Percentiles rank a stretch among this genome's conserved stretches.
phyloP scores from a whole-genome alignment of 2,888 invertebrate genomes.

The Brachypalpus laphriformis region DNA sequence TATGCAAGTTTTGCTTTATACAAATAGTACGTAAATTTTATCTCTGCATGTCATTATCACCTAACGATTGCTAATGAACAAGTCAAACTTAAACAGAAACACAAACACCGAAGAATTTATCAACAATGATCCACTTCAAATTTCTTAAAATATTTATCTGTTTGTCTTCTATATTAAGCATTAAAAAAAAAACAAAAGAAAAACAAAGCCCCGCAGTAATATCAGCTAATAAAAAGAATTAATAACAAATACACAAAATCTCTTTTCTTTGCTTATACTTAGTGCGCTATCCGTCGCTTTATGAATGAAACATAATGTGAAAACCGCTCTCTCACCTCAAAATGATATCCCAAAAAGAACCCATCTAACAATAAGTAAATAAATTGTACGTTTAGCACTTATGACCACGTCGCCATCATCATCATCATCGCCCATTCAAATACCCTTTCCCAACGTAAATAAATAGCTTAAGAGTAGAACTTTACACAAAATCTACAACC shows the following conservation, averaged over 20 bases:
- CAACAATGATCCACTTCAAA: conserved; percentile 35
- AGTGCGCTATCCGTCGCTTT: conserved; percentile 13
- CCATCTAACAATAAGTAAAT: conserved; percentile 36
- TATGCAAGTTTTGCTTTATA: conserved; percentile 1
- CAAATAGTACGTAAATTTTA: conserved; percentile 15
- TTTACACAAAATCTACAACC: conserved; percentile 53
- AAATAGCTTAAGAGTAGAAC: conserved; percentile 64
- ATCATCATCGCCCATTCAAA: conserved; percentile 49
- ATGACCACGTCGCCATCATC: conserved; percentile 42
- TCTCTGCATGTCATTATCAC: conserved; percentile 34
- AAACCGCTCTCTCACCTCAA: conserved; percentile 37
- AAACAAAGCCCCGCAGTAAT: conserved; percentile 28
- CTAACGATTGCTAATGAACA: conserved; percentile 34
- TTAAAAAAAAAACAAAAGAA: conserved; percentile 31
- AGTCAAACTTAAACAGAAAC: conserved; percentile 20
- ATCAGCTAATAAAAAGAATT: conserved; percentile 30
- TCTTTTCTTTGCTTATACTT: conserved; percentile 40
- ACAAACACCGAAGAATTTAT: conserved; percentile 11
- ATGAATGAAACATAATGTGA: conserved; percentile 52
- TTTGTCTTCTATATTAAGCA: conserved; percentile 27
- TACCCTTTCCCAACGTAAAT: conserved; percentile 58
- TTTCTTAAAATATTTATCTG: conserved; percentile 36
- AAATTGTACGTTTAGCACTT: conserved; percentile 60
- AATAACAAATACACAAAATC: conserved; percentile 38
- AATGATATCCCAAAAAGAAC: conserved; percentile 17